Evolutionary conservation across 2,797 vertebrate genomes (phyloP), one percentile per base, ranked within the genome.

Genomic region (Enteromius afrohamiltoni): DNA sequence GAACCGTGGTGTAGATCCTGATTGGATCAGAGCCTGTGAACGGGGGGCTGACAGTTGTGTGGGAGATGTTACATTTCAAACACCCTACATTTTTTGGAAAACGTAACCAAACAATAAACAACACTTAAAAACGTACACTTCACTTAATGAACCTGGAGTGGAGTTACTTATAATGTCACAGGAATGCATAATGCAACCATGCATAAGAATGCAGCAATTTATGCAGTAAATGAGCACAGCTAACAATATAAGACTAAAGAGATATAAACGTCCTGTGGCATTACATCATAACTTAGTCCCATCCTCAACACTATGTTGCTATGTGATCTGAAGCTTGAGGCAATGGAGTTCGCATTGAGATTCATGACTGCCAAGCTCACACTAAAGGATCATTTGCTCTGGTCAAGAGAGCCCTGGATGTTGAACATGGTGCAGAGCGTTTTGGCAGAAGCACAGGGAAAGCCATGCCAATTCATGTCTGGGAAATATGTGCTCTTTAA

Each of bases 1-100:
- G 93, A 74, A 95, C 94, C 94, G 93, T 95, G 67, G 95, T 95
- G 91, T 96, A 95, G 86, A 95, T 95, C 89, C 94, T 94, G 70
- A 96, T 95, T 31, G 94, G 94, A 87, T 96, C 95, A 14, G 94
- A 89, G 49, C 95, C 95, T 64, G 90, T 83, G 85, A 96, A 96
- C 7, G 95, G 95, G 4, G 95, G 95, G 53, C 95, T 95, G 87
- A 16, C 77, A 67, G 69, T 37, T 37, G 17, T 62, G 21, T 71
- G 55, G 49, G 62, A 70, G 55, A 64, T 47, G 40, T 68, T 53
- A 82, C 11, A 60, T 40, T 21, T 45, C 3, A 64, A 51, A 70
- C 40, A 77, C 10, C 26, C 37, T 34, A 42, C 3, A 82, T 60
- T 26, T 13, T 26, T 60, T 26, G 6, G 3, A 62, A 17, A 78